Evolutionary conservation across 2,888 invertebrate species (phyloP).

Genomic region (Micoletzkya japonica): DNA sequence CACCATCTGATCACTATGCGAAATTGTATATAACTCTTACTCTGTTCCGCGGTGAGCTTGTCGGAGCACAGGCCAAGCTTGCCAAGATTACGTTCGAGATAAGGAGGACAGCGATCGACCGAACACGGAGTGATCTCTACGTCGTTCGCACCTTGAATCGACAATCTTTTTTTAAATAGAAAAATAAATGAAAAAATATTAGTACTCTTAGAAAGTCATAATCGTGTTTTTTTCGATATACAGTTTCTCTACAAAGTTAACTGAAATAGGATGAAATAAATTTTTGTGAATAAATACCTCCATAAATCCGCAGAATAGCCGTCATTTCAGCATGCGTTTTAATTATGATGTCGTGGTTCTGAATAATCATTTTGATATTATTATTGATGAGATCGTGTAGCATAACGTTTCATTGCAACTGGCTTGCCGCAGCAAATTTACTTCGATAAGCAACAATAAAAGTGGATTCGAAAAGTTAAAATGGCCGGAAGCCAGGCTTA

Average conservation of each 20-base stretch:
- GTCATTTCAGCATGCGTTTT: constrained; percentile 19
- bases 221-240: no score
- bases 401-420: neutral
- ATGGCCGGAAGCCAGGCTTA: no score
- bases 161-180: no score
- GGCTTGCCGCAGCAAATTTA: no score
- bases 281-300: neutral
- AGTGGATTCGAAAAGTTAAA: neutral
- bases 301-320: constrained; percentile 1
- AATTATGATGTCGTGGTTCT: constrained; percentile 13
- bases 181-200: no score
- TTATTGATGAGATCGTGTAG: neutral
- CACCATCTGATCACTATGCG: no score
- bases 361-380: neutral
- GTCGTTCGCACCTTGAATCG: constrained; percentile 18
- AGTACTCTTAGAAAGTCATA: no score
- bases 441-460: neutral
- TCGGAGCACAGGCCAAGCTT: constrained; percentile 12
- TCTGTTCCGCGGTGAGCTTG: no score
- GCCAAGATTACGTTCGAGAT: constrained; percentile 17
- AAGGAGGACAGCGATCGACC: neutral
- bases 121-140: constrained; percentile 12
- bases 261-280: no score
- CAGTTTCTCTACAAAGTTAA: no score
- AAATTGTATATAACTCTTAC: no score